Base-by-base conservation (phyloP, 1,140 invertebrate species). In the Whitmania pigra region DNA sequence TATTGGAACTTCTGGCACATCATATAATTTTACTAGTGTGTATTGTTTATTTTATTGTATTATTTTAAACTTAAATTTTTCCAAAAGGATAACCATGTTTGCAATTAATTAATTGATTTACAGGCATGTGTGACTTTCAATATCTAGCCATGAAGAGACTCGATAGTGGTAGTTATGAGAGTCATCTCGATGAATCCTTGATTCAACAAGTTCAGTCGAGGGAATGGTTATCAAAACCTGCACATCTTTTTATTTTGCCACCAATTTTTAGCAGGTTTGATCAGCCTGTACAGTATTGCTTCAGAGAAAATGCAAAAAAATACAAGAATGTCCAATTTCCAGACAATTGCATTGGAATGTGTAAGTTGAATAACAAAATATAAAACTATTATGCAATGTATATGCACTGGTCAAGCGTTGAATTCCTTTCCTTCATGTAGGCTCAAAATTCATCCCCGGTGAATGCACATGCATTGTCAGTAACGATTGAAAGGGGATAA, bases 61-160 rank as follows among this genome's bases (percentile, higher is more conserved):
- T n/a, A n/a, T n/a, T n/a, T n/a, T 43, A 67, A 43, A 18, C n/a
- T 49, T 67, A 40, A 0, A 27, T 57, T 73, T 29, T 25, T 20
- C 7, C 49, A 27, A 40, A 54, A 2, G 49, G n/a, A 17, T 29
- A 69, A 40, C 43, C 43, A 49, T 66, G 29, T 70, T 20, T 22
- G 27, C 25, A 60, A 9, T n/a, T 70, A 18, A 57, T n/a, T 6
- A 27, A 57, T 25, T 70, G 22, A 17, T 17, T 22, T 22, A 22
- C 78, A 92, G 91, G 85, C 77, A 82, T 94, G 73, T 89, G 87
- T 81, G 93, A 97, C 82, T 95, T 92, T 81, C 93, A 95, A 83
- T 95, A 89, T 81, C 80, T 95, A 60, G 91, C 93, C 29, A 84
- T 92, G 75, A 78, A 82, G 60, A 78, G 81, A 71, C 79, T 79